phyloP scores from a whole-genome alignment of 2,888 invertebrate species.

The Scaptomyza tumidula region DNA sequence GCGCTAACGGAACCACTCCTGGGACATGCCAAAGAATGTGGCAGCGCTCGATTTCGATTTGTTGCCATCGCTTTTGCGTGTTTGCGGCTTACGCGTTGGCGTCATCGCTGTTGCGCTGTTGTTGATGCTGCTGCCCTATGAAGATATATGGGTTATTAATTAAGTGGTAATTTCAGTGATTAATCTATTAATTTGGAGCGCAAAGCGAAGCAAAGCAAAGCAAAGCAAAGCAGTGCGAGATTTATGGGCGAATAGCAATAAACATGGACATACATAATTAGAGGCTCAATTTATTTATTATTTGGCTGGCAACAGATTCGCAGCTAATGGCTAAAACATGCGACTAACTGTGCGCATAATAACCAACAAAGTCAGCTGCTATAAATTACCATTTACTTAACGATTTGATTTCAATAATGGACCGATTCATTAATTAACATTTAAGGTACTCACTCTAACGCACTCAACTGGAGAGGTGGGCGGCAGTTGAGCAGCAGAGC shows the following conservation, averaged over 20 bases:
- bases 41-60: constrained; percentile 89
- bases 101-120: constrained; percentile 47
- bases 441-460: constrained; percentile 32
- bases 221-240: constrained; percentile 44
- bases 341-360: constrained; percentile 57
- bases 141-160: constrained; percentile 71
- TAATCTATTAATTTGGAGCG: constrained; percentile 74
- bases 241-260: constrained; percentile 54
- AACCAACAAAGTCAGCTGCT: constrained; percentile 45
- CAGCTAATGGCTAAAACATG: constrained; percentile 64
- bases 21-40: constrained; percentile 92
- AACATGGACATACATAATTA: constrained; percentile 64
- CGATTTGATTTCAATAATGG: constrained; percentile 76
- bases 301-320: constrained; percentile 37
- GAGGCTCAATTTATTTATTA: constrained; percentile 60
- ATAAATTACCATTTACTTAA: constrained; percentile 68
- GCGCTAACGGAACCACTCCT: constrained; percentile 90
- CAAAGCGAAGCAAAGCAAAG: constrained; percentile 3
- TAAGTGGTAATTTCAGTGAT: constrained; percentile 73
- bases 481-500: background rate
- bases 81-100: constrained; percentile 68
- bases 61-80: constrained; percentile 64
- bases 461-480: constrained; percentile 2
- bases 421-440: constrained; percentile 75
- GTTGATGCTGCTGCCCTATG: constrained; percentile 14